Evolutionary conservation across 2,113 vertebrate genomes (phyloP).

Genomic region (Cavia porcellus): DNA sequence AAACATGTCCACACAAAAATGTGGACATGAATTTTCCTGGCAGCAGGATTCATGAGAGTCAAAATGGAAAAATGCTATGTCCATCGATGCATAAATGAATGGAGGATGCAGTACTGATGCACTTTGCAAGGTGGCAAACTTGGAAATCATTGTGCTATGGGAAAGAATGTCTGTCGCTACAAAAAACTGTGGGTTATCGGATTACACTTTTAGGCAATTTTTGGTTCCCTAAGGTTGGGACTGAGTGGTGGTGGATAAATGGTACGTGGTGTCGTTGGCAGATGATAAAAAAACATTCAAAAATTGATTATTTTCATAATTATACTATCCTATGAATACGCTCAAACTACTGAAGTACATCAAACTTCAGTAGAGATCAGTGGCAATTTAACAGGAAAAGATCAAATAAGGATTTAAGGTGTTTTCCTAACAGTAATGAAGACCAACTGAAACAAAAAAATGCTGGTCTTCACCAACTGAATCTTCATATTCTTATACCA

Average conservation of each 20-base stretch:
- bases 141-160: neutral
- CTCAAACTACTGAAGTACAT: neutral
- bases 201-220: neutral
- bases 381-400: neutral
- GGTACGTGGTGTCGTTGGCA: neutral
- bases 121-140: neutral
- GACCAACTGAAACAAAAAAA: neutral
- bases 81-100: too few relatives aligned
- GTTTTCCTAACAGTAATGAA: neutral
- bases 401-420: neutral
- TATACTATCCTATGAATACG: too few relatives aligned
- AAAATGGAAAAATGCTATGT: neutral
- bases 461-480: neutral
- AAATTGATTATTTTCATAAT: neutral
- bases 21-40: neutral
- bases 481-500: neutral
- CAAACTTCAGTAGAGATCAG: neutral
- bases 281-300: neutral
- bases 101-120: too few relatives aligned
- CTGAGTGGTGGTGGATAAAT: neutral
- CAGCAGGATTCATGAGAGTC: neutral
- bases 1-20: neutral
- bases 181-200: rapidly evolving
- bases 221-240: too few relatives aligned
- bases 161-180: neutral